These are phyloP conservation scores for Scaeva pyrastri DNA, from an alignment of 2,888 invertebrate genomes.

Conservation along the genomic window DNA sequence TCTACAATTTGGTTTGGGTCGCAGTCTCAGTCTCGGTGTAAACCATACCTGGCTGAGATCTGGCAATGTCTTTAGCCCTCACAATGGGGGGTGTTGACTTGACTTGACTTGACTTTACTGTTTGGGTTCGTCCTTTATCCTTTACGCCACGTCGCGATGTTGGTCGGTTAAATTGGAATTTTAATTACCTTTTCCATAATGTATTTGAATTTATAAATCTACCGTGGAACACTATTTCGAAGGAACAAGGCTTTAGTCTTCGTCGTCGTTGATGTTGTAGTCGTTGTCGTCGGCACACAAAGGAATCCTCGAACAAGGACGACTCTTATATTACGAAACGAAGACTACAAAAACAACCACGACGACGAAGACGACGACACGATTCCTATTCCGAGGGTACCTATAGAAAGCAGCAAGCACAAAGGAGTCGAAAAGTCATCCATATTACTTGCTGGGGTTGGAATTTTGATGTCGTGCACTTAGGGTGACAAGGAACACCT, in stretches of 20 bases:
- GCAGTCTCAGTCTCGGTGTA: not conserved
- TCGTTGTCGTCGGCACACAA: slow-evolving; percentile 20
- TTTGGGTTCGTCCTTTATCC: not conserved
- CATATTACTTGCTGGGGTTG: slow-evolving; percentile 54
- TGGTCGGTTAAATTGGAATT: slow-evolving; percentile 77
- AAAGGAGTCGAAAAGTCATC: slow-evolving; percentile 69
- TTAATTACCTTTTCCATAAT: slow-evolving; percentile 79
- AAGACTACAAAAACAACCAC: not conserved
- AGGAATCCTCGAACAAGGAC: slow-evolving; percentile 31
- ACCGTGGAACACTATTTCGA: slow-evolving; percentile 37
- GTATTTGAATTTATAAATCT: slow-evolving; percentile 69
- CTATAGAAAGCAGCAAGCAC: slow-evolving; percentile 9
- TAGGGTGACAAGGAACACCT: slow-evolving; percentile 71
- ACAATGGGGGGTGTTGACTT: slow-evolving; percentile 7
- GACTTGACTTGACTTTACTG: too few species aligned
- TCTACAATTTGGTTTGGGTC: not conserved
- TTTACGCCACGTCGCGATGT: slow-evolving; percentile 28
- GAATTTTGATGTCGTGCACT: slow-evolving; percentile 71
- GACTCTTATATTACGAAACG: slow-evolving; percentile 21
- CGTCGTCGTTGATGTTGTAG: too few species aligned
- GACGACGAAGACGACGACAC: slow-evolving; percentile 14
- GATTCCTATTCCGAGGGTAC: too few species aligned
- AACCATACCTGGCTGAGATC: not conserved
- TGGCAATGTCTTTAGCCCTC: slow-evolving; percentile 31
- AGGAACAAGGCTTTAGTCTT: slow-evolving; percentile 12